Evolutionary conservation across 2,888 invertebrate species (phyloP).

Genomic region (Congeria kusceri): DNA sequence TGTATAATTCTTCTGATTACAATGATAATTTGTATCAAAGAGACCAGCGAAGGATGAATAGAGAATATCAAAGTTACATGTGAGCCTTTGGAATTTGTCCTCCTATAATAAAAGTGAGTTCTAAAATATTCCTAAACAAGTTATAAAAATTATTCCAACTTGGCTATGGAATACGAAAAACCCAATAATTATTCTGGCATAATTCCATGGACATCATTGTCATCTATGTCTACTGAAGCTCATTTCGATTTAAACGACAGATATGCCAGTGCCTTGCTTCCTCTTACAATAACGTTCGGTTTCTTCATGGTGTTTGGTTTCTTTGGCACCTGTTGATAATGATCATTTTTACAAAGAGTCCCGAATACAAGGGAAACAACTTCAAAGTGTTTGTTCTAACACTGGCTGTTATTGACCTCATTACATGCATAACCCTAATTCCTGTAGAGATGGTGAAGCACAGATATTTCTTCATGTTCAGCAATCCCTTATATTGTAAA

Average conservation of each 20-base stretch:
- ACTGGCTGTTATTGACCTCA: conserved; percentile 51
- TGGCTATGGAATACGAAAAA: too few relatives aligned
- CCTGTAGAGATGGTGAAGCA: conserved; percentile 54
- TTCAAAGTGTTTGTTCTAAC: conserved; percentile 60
- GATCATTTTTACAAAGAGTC: conserved; percentile 53
- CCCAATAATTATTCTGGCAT: too few relatives aligned
- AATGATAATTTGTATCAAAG: background rate
- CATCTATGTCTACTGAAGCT: conserved; percentile 11
- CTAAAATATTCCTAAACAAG: too few relatives aligned
- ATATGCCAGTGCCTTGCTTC: conserved; percentile 51
- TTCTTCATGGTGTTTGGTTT: conserved; percentile 50
- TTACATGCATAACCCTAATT: conserved; percentile 51
- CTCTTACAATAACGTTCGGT: conserved; percentile 49
- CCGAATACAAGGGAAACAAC: conserved; percentile 53
- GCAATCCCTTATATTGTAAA: conserved; percentile 40
- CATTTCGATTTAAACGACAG: conserved; percentile 39
- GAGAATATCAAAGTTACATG: too few relatives aligned
- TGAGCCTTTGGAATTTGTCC: too few relatives aligned
- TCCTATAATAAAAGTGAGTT: too few relatives aligned
- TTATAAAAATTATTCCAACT: too few relatives aligned
- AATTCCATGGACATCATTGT: too few relatives aligned
- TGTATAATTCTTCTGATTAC: too few relatives aligned
- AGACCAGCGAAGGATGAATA: too few relatives aligned
- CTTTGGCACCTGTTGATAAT: conserved; percentile 49
- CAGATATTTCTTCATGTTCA: conserved; percentile 53